Evolutionary conservation across 2,888 invertebrate genomes (phyloP), one percentile per base, ranked within the genome.

Genomic region (Hydriomena furcata): DNA sequence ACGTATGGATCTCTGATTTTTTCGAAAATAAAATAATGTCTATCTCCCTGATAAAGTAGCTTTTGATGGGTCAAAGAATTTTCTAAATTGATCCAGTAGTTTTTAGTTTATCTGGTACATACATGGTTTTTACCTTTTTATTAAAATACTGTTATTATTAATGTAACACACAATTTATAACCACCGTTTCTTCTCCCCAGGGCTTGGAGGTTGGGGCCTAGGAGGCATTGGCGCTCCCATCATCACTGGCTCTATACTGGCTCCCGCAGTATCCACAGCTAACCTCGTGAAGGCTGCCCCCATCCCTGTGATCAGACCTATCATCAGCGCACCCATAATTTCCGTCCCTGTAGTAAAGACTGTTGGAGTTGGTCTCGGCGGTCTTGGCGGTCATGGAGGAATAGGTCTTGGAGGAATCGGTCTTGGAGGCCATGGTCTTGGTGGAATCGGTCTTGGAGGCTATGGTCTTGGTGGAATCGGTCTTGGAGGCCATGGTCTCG

Each of bases 251-350:
- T 69, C 74, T 0, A 62, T 73, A 42, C 30, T 71, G 17, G 73
- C 79, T 1, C 82, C 84, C 0, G 79, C 82, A 25, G 71, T 86
- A 35, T 89, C 88, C 24, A 71, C 79, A 23, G 79, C 82, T 5
- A 84, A 79, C 65, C 21, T 85, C 7, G 55, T 73, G 43, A 84
- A 76, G 49, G 87, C 84, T 0, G 78, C 85, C 8, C 84, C 85
- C 0, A 84, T 88, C 31, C 73, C 85, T 1, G 53, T 88, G 6
- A 70, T 85, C 55, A 76, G 59, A 35, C 79, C 82, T 7, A 61
- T 71, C 1, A 64, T 71, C 5, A 71, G 73, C 0, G 65, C 76
- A 2, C 80, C 83, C 2, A 61, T 82, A 1, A 34, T 34, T 6
- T 21, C 34, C 21, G 74, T 79, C 1, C 78, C 79, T 1, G 55